A percentile compares a stretch with the other conserved stretches of the same genome.
Evolutionary conservation across 2,888 invertebrate species (phyloP).

Genomic region (Agonum fuliginosum): DNA sequence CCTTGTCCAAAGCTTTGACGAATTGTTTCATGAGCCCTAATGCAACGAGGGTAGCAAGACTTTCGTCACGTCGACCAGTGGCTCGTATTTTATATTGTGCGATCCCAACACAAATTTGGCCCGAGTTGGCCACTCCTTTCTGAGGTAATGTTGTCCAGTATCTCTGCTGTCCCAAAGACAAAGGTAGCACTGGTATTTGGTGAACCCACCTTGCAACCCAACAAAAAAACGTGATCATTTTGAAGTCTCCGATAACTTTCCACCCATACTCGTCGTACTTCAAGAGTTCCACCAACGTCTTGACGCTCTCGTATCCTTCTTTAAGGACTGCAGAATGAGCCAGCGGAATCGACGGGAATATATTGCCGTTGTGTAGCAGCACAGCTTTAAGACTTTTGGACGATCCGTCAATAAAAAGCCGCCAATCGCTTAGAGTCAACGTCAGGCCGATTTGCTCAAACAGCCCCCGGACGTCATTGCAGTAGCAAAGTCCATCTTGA

Average conservation of each 20-base stretch:
- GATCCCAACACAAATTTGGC: conserved; percentile 50
- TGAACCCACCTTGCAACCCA: no score
- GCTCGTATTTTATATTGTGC: conserved; percentile 57
- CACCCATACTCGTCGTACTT: no score
- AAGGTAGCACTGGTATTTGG: no score
- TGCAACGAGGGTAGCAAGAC: conserved; percentile 63
- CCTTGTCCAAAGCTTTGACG: conserved; percentile 61
- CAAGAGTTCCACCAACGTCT: no score
- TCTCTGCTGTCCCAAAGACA: conserved; percentile 65
- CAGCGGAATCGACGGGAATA: conserved; percentile 67
- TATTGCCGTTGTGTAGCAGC: conserved; percentile 64
- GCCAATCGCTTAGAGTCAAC: no score
- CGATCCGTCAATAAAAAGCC: conserved; percentile 65
- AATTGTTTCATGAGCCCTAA: conserved; percentile 65
- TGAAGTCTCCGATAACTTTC: conserved; percentile 64
- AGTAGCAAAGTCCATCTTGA: no score
- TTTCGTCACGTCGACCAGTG: conserved; percentile 58
- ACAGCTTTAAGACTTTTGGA: conserved; percentile 65
- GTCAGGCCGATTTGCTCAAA: no score
- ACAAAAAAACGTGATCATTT: no score
- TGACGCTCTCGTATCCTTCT: conserved; percentile 62
- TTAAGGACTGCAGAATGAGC: conserved; percentile 64
- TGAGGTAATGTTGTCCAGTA: conserved; percentile 64
- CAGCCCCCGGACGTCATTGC: no score
- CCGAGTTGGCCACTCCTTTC: conserved; percentile 62